These are phyloP conservation scores for Eilema griseolum DNA, from an alignment of 2,888 invertebrate species.

Conservation along the genomic window DNA sequence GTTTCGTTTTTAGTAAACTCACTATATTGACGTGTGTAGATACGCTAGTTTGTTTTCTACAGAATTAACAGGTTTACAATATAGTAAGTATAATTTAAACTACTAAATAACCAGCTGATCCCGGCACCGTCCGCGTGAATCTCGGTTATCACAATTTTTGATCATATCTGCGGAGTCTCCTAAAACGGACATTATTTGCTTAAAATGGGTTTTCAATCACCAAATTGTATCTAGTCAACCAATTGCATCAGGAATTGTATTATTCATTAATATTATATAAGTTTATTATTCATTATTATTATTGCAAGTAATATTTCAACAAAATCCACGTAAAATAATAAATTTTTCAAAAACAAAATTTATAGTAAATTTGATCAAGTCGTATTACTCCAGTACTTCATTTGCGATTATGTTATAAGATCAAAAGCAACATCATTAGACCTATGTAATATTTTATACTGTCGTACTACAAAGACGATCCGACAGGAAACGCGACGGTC, in stretches of 20 bases:
- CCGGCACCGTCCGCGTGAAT: too few species aligned
- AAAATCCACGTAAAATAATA: background rate
- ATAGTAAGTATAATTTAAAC: too few species aligned
- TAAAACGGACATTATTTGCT: too few species aligned
- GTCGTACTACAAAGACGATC: conserved; percentile 46
- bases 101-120: too few species aligned
- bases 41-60: background rate
- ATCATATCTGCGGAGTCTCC: too few species aligned
- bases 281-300: background rate
- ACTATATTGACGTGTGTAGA: conserved; percentile 8
- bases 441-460: conserved; percentile 46
- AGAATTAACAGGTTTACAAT: background rate
- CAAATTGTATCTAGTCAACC: too few species aligned
- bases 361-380: background rate
- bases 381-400: conserved; percentile 20
- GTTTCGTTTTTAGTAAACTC: conserved; percentile 27
- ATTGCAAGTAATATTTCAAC: background rate
- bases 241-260: too few species aligned
- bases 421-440: conserved; percentile 41
- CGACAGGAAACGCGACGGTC: conserved; percentile 54
- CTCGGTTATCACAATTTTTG: too few species aligned
- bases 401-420: conserved; percentile 30
- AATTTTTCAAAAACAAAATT: conserved; percentile 3
- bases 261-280: too few species aligned
- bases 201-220: too few species aligned